Conservation (phyloP, 2,888 invertebrate species). For the Digitonthophagus gazella region DNA sequence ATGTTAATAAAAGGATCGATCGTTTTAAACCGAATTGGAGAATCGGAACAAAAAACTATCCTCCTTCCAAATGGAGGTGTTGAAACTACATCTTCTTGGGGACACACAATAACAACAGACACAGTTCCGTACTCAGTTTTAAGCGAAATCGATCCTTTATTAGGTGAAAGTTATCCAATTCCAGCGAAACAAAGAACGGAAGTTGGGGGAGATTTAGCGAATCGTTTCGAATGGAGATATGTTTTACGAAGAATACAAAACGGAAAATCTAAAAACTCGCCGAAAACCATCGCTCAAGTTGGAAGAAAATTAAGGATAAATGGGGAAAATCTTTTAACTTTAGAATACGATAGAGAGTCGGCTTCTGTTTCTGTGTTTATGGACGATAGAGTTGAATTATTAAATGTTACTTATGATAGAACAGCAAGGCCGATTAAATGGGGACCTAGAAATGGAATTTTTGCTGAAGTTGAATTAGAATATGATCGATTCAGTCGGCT, state of each 20-base stretch:
- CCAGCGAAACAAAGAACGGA: constrained; percentile 88
- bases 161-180: constrained; percentile 90
- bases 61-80: constrained; percentile 82
- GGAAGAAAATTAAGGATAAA: constrained; percentile 85
- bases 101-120: constrained; percentile 84
- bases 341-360: constrained; percentile 88
- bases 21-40: constrained; percentile 78
- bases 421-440: constrained; percentile 82
- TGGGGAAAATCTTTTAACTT: constrained; percentile 84
- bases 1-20: constrained; percentile 86
- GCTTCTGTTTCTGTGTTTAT: constrained; percentile 84
- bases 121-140: constrained; percentile 87
- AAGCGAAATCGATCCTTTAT: constrained; percentile 80
- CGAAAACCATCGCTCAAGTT: constrained; percentile 75
- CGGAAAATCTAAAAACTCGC: constrained; percentile 58
- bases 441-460: constrained; percentile 81
- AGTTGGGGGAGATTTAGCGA: constrained; percentile 86
- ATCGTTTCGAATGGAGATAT: constrained; percentile 94
- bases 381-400: constrained; percentile 80
- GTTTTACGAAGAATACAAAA: constrained; percentile 75
- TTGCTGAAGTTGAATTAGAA: constrained; percentile 85
- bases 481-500: constrained; percentile 89
- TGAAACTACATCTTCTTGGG: constrained; percentile 78
- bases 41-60: constrained; percentile 77
- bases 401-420: constrained; percentile 84